Percentiles rank a stretch among this genome's conserved stretches.
Evolutionary conservation across 1,140 invertebrate genomes (phyloP).

Genomic region (Penaeus chinensis): DNA sequence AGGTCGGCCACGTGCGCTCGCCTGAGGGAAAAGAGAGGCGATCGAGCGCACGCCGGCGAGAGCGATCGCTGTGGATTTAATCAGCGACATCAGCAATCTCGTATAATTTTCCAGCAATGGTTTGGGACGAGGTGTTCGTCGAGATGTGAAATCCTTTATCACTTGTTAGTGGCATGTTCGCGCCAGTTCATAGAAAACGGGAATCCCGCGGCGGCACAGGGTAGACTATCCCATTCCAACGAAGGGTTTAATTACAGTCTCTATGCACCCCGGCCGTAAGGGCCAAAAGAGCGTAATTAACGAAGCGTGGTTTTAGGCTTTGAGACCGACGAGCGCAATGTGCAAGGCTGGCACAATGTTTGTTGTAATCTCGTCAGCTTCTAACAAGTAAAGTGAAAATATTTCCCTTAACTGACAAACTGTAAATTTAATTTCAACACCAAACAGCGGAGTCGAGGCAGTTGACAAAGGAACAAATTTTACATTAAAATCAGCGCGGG

Average conservation of each 20-base stretch:
- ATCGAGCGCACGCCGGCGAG: background rate
- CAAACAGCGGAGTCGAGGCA: conserved; percentile 47
- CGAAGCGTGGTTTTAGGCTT: background rate
- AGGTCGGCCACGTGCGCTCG: background rate
- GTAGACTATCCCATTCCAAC: background rate
- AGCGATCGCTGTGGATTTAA: conserved; percentile 40
- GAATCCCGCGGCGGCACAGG: conserved; percentile 14
- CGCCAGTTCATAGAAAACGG: conserved; percentile 58
- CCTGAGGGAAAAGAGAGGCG: background rate
- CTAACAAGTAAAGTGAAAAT: conserved; percentile 57
- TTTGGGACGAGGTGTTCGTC: conserved; percentile 49
- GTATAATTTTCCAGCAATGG: conserved; percentile 56
- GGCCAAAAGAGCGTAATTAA: conserved; percentile 21
- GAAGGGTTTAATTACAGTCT: background rate
- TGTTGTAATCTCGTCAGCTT: conserved; percentile 50
- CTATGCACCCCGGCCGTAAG: conserved; percentile 12
- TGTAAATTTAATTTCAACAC: conserved; percentile 58
- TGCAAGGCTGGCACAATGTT: conserved; percentile 53
- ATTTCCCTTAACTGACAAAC: conserved; percentile 62
- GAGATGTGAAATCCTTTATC: conserved; percentile 51
- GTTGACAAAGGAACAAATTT: conserved; percentile 54
- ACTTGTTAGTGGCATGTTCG: conserved; percentile 56
- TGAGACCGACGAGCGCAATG: conserved; percentile 18
- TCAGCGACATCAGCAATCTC: conserved; percentile 59
- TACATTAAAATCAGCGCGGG: conserved; percentile 49